These are phyloP conservation scores for Lamellibrachia columna DNA, from an alignment of 2,888 invertebrate genomes.

Conservation along the genomic window DNA sequence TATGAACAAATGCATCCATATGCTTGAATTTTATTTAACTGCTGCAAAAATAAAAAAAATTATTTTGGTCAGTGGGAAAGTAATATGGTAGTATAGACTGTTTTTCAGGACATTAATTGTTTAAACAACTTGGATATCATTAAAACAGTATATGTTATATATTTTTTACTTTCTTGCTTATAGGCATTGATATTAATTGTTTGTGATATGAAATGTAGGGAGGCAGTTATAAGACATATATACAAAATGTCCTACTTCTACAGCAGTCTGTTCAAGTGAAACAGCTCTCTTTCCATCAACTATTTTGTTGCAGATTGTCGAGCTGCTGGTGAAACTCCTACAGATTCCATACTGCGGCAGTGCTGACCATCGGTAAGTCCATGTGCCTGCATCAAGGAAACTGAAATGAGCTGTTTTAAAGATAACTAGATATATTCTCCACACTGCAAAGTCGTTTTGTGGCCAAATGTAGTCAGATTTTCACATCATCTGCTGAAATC, in stretches of 20 bases:
- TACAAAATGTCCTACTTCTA: no score
- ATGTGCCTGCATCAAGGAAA: neutral
- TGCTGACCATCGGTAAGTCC: conserved; percentile 54
- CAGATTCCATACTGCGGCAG: conserved; percentile 55
- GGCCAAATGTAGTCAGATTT: neutral
- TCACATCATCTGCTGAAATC: neutral
- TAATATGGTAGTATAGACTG: no score
- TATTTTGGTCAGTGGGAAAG: no score
- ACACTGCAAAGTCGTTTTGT: neutral
- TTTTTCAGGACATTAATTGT: no score
- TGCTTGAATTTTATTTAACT: neutral
- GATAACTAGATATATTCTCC: neutral
- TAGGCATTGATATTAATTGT: no score
- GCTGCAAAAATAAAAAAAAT: no score
- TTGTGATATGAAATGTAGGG: no score
- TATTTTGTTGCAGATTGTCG: conserved; percentile 54
- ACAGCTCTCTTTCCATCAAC: neutral
- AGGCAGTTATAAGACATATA: no score
- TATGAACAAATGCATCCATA: neutral
- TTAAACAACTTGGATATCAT: no score
- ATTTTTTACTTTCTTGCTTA: no score
- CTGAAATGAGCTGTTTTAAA: neutral
- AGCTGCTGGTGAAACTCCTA: conserved; percentile 57
- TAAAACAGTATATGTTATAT: no score
- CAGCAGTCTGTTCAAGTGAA: no score